phyloP scores from a whole-genome alignment of 2,888 invertebrate genomes.

The Agrochola circellaris region DNA sequence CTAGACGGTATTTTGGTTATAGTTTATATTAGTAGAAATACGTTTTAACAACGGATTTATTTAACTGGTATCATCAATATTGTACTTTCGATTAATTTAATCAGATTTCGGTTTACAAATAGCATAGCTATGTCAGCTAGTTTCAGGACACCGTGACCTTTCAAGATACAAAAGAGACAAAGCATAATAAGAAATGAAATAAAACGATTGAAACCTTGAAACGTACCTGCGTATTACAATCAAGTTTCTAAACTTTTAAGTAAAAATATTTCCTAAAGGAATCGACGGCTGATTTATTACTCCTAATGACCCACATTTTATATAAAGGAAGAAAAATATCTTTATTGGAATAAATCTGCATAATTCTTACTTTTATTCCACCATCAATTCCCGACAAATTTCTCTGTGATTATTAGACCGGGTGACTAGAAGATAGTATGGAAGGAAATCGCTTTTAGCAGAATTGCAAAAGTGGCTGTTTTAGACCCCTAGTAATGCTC shows the following conservation, averaged over 20 bases:
- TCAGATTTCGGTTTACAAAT: not conserved
- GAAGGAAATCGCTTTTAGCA: too few relatives aligned
- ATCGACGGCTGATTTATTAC: slow-evolving; percentile 44
- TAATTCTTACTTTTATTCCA: slow-evolving; percentile 39
- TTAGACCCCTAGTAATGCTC: too few relatives aligned
- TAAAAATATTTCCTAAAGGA: slow-evolving; percentile 17
- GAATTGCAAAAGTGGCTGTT: too few relatives aligned
- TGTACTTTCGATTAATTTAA: not conserved
- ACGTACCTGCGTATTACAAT: slow-evolving; percentile 28
- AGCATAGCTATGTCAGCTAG: not conserved
- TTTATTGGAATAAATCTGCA: slow-evolving; percentile 38
- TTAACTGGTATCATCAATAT: not conserved
- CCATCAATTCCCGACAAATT: slow-evolving; percentile 14
- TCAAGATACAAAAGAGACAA: slow-evolving; percentile 7
- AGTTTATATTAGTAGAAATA: too few relatives aligned
- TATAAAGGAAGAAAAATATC: slow-evolving; percentile 40
- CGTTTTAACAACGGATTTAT: too few relatives aligned
- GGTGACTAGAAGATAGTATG: slow-evolving; percentile 37
- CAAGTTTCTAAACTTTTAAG: slow-evolving; percentile 24
- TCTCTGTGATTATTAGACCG: slow-evolving; percentile 34
- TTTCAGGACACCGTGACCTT: not conserved
- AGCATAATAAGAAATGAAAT: not conserved
- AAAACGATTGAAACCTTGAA: not conserved
- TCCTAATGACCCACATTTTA: slow-evolving; percentile 52
- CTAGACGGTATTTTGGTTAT: too few relatives aligned